Base-by-base conservation (phyloP, 2,113 vertebrate genomes). In the Diadophis punctatus region DNA sequence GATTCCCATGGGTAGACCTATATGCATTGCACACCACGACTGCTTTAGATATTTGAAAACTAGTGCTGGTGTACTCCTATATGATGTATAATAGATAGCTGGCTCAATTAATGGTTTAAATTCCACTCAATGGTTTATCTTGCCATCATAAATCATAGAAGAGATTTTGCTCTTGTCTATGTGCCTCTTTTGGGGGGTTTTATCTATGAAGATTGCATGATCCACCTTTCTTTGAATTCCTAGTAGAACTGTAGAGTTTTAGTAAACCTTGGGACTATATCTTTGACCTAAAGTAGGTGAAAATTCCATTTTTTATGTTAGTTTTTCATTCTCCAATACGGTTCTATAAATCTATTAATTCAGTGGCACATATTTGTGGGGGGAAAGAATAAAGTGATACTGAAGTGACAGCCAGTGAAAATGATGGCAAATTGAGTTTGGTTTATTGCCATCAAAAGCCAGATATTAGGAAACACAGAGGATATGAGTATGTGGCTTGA, bases 311-410 rank as follows among this genome's bases (percentile, higher is more conserved):
- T 43, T 23, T 93, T 92, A 85, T 48, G 39, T 25, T 52, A 93
- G 16, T 25, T 86, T 95, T 95, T 96, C 90, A 52, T 95, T 63
- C 52, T 95, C 3, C 39, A 94, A 39, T 52, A 30, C 88, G 8
- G 25, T 93, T 89, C 53, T 58, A 89, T 93, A 63, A 51, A 48
- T 95, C 80, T 94, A 14, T 68, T 12, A 51, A 27, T 86, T 86
- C 48, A 51, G 11, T 49, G 49, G 48, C 48, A 51, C 25, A 87
- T 27, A 87, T 87, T 51, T 87, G 9, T 2, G 14, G n/a, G 2
- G 16, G 1, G 16, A 2, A 16, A 74, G n/a, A 39, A 74, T 39
- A 87, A 87, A 87, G 30, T 18, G 5, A 87, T 51, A 8, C 27
- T 51, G 52, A 34, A 88, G 18, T 88, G 52, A 34, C n/a, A 39